Evolutionary conservation across 2,797 vertebrate species (phyloP), one percentile per base, ranked within the genome.

Genomic region (Myripristis jacobus): DNA sequence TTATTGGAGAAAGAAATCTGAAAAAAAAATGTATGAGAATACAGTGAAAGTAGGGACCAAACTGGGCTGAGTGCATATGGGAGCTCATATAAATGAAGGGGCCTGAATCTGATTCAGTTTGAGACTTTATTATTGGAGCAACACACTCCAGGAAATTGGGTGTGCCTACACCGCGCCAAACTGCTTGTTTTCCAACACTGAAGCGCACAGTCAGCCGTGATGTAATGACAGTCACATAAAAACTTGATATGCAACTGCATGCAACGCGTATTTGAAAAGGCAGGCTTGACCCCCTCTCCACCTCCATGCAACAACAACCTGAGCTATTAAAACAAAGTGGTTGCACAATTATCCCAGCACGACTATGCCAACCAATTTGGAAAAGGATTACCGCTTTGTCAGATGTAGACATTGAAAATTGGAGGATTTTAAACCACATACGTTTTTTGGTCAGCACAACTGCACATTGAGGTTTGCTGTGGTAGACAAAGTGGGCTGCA

Each of bases 311-410:
- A 80, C 68, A 91, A 86, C 79, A 88, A 83, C 81, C 70, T 60
- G 57, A 86, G 85, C 84, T 82, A 85, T 80, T 70, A 67, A 82
- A 82, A 84, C 77, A 81, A 69, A 77, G 65, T 68, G 67, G 55
- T 70, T 82, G 64, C 76, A 83, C 82, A 89, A 86, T 91, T 84
- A 91, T 87, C 87, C 82, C 89, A 73, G 82, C 84, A 66, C 22
- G 61, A 70, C 83, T 72, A 36, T 62, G 73, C 84, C 75, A 82
- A 72, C 65, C 70, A 61, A 75, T 74, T 77, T 22, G 36, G 72
- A 87, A 85, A 84, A 58, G 66, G 60, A 81, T 80, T 73, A 65
- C 71, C 34, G 64, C 70, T 86, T 79, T 68, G 62, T 82, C 73
- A 72, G 73, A 87, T 72, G 47, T 57, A 75, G 84, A 80, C 68